Percentiles rank a stretch among this genome's conserved stretches.
Conservation (phyloP, 2,888 invertebrate species). For the Stenurella melanura region DNA sequence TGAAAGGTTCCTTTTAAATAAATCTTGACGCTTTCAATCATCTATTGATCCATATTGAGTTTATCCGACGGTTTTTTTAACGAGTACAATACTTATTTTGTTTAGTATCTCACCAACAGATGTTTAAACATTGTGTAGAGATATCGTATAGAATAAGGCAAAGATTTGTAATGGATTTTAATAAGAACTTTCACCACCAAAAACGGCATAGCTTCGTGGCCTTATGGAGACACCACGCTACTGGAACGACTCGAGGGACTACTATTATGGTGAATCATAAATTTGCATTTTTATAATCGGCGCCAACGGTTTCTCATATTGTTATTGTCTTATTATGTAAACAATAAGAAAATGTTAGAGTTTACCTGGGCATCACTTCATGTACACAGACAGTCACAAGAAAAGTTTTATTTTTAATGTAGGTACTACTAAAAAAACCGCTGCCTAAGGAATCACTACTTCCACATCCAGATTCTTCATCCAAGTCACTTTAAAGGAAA, state of each 20-base stretch:
- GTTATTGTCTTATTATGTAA: constrained; percentile 25
- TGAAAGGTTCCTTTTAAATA: constrained; percentile 4
- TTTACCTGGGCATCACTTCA: neutral
- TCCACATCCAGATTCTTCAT: no score
- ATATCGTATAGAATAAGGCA: constrained; percentile 21
- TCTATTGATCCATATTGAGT: constrained; percentile 21
- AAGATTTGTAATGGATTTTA: constrained; percentile 46
- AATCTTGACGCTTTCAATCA: neutral
- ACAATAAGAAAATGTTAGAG: constrained; percentile 5
- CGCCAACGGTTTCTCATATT: constrained; percentile 8
- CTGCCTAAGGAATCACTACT: no score
- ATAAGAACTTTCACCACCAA: constrained; percentile 60
- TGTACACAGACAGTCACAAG: neutral
- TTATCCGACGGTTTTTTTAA: neutral
- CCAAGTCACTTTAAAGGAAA: no score
- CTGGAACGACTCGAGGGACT: constrained; percentile 19
- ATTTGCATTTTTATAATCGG: constrained; percentile 49
- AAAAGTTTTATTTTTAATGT: no score
- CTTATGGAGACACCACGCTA: constrained; percentile 48
- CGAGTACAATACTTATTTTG: constrained; percentile 24
- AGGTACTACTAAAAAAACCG: no score
- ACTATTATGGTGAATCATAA: constrained; percentile 40
- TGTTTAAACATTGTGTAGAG: constrained; percentile 19
- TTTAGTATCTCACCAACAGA: constrained; percentile 23
- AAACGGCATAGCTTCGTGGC: constrained; percentile 58